These are phyloP conservation scores for Ryuthela nishihirai DNA, from an alignment of 2,888 invertebrate genomes.

Conservation along the genomic window DNA sequence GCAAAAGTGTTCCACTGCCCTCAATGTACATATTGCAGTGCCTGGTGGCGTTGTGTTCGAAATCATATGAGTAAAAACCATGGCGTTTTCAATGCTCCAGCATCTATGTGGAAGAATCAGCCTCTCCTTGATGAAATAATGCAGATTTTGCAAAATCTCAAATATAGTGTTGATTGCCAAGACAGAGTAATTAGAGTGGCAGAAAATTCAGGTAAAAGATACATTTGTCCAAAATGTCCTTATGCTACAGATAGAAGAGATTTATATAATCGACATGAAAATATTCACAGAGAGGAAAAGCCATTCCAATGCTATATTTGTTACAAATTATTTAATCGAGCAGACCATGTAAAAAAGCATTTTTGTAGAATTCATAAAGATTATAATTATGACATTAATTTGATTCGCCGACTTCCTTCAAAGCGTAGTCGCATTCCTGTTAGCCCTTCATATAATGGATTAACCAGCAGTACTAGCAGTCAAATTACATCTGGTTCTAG, in stretches of 20 bases:
- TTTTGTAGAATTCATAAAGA: constrained; percentile 89
- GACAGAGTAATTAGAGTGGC: constrained; percentile 31
- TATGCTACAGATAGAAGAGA: constrained; percentile 89
- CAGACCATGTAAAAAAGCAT: constrained; percentile 92
- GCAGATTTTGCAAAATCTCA: constrained; percentile 65
- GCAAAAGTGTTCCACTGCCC: constrained; percentile 62
- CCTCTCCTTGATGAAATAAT: constrained; percentile 70
- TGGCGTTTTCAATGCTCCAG: constrained; percentile 60
- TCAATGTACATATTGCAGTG: constrained; percentile 69
- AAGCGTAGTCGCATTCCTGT: constrained; percentile 37
- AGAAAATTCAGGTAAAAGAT: constrained; percentile 53
- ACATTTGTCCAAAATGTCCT: constrained; percentile 81
- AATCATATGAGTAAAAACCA: constrained; percentile 69
- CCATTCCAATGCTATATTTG: constrained; percentile 85
- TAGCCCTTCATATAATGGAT: constrained; percentile 18
- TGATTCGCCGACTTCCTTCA: constrained; percentile 44
- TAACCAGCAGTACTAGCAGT: background rate
- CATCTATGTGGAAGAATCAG: constrained; percentile 61
- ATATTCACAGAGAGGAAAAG: constrained; percentile 89
- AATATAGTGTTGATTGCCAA: constrained; percentile 59
- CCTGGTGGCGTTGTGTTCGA: constrained; percentile 70
- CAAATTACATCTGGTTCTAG: constrained; percentile 15
- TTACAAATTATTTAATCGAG: constrained; percentile 74
- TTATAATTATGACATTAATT: constrained; percentile 68
- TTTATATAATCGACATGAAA: constrained; percentile 85